These are phyloP conservation scores for Apistogramma diplotaenia DNA, from an alignment of 2,113 vertebrate species.

Conservation along the genomic window DNA sequence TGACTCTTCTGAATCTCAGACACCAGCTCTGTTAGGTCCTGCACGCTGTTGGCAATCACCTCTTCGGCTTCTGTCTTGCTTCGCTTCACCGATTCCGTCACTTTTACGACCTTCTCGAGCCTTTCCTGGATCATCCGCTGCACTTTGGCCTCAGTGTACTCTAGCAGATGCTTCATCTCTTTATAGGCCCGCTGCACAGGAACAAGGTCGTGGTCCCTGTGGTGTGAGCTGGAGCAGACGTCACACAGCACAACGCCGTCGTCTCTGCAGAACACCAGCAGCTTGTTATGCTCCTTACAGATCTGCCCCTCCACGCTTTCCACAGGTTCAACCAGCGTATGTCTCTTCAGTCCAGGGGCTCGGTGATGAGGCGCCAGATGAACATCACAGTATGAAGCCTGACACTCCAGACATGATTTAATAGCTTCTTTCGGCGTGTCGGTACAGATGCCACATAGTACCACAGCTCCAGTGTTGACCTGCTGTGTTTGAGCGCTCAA, in stretches of 20 bases:
- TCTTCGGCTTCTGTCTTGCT: not conserved
- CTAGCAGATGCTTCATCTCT: slow-evolving; percentile 6
- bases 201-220: not conserved
- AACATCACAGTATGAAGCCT: slow-evolving; percentile 50
- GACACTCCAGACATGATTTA: slow-evolving; percentile 64
- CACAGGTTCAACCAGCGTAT: slow-evolving; percentile 45
- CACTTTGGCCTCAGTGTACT: not conserved
- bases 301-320: slow-evolving; percentile 22
- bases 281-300: slow-evolving; percentile 46
- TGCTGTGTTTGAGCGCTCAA: not conserved
- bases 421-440: slow-evolving; percentile 26
- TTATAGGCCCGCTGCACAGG: not conserved
- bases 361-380: slow-evolving; percentile 62
- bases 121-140: slow-evolving; percentile 45
- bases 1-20: slow-evolving; percentile 34
- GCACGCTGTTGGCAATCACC: not conserved
- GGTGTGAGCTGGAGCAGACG: not conserved
- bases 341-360: slow-evolving; percentile 51
- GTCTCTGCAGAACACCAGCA: slow-evolving; percentile 18
- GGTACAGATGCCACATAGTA: slow-evolving; percentile 53
- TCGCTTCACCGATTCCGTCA: not conserved
- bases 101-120: not conserved
- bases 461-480: not conserved
- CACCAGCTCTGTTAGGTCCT: slow-evolving; percentile 23
- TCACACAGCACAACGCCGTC: slow-evolving; percentile 44